Base-by-base conservation (phyloP, 2,113 vertebrate species). In the Pollimyrus isidori region DNA sequence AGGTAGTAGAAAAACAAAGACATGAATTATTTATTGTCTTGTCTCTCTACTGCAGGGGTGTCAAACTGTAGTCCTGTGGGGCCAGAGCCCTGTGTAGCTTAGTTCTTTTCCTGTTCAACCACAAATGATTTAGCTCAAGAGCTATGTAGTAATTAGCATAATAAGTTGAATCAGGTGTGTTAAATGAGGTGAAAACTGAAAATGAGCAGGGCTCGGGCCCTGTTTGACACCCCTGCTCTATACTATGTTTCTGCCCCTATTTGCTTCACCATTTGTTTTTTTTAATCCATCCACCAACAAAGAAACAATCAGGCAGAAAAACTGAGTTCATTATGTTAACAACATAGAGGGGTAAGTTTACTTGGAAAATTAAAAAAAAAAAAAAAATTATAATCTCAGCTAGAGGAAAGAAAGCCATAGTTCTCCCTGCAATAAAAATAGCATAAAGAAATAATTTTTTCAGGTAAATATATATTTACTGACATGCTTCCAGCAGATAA, bases 401-500 rank as follows among this genome's bases (percentile, higher is more conserved):
- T 23, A 56, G 7, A 56, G 56, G 21, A n/a, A 62, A 62, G 21
- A n/a, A 62, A 62, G 23, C 23, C 56, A 62, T 7, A n/a, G 7
- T 62, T 62, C 56, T 62, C 56, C 23, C 56, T 62, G 23, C 2
- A 23, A n/a, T n/a, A n/a, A n/a, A 62, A 35, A 35, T 35, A 35
- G 35, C 35, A 35, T 35, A 35, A 35, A 35, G 35, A 35, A 35
- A 35, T 35, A 1, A 35, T 35, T 58, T 58, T n/a, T 21, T 58
- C 56, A 7, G 56, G 56, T 58, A 58, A 58, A 58, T 58, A n/a
- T 4, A 7, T 95, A 88, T 95, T 89, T 89, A 89, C 85, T 93
- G 92, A 89, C 93, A 94, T n/a, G 91, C 91, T 42, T 93, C 91
- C 0, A 94, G 83, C 82, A 98, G 91, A 91, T 97, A 86, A 52